phyloP scores from a whole-genome alignment of 2,888 invertebrate species.

The Melanotus villosus region DNA sequence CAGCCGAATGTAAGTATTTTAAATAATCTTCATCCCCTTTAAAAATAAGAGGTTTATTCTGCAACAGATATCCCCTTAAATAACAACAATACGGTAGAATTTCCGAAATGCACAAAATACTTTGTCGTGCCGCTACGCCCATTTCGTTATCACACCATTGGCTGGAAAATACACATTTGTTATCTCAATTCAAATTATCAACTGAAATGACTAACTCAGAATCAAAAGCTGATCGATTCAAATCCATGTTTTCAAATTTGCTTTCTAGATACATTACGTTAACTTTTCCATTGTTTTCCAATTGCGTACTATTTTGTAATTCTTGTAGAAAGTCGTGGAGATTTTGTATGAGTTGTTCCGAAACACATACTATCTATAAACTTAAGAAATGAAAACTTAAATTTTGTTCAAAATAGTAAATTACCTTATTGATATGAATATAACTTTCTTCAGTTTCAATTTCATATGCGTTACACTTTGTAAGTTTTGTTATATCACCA shows the following conservation, averaged over 20 bases:
- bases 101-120: conserved; percentile 56
- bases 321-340: conserved; percentile 55
- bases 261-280: conserved; percentile 54
- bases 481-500: conserved; percentile 53
- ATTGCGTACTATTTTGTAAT: conserved; percentile 53
- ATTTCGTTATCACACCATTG: conserved; percentile 54
- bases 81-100: conserved; percentile 54
- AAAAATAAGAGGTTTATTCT: conserved; percentile 23
- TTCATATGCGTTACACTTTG: conserved; percentile 39
- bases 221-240: conserved; percentile 32
- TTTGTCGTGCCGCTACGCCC: conserved; percentile 57
- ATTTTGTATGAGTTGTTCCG: conserved; percentile 54
- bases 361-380: conserved; percentile 55
- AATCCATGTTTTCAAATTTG: conserved; percentile 16
- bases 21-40: conserved; percentile 26
- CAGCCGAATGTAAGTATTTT: not conserved
- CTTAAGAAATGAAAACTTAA: not conserved
- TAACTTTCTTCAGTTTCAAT: conserved; percentile 50
- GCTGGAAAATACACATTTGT: too few species aligned
- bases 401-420: not conserved
- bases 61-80: conserved; percentile 48
- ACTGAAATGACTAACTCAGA: not conserved
- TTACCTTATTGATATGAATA: conserved; percentile 54
- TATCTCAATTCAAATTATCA: too few species aligned
- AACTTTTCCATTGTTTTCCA: conserved; percentile 55